Evolutionary conservation across 1,140 invertebrate genomes (phyloP).

Genomic region (Aphaenogaster rudis): DNA sequence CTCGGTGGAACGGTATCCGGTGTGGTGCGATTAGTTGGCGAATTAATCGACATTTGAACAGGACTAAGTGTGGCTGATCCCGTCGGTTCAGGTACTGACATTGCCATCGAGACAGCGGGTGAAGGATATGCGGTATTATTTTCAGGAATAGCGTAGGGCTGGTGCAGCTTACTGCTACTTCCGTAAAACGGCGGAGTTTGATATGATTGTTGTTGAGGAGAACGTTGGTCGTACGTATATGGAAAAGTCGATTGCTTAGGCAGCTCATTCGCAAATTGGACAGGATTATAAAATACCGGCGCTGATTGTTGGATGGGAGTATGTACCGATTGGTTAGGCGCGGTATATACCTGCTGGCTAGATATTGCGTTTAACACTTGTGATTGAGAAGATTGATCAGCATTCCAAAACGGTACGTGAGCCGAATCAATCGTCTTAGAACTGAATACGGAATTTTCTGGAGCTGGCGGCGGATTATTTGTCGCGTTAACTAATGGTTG

Average conservation of each 20-base stretch:
- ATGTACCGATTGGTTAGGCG: slow-evolving; percentile 30
- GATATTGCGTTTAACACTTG: background rate
- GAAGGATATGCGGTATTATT: slow-evolving; percentile 35
- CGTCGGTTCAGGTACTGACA: slow-evolving; percentile 81
- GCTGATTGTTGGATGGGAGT: slow-evolving; percentile 10
- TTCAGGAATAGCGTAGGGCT: background rate
- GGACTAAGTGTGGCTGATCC: slow-evolving; percentile 83
- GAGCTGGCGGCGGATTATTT: slow-evolving; percentile 17
- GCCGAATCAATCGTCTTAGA: background rate
- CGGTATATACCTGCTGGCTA: slow-evolving; percentile 7
- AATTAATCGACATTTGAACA: slow-evolving; percentile 82
- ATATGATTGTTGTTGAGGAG: slow-evolving; percentile 33
- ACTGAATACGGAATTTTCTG: background rate
- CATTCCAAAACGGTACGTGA: slow-evolving; percentile 16
- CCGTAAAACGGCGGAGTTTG: slow-evolving; percentile 9
- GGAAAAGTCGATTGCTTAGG: background rate
- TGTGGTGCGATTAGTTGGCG: slow-evolving; percentile 68
- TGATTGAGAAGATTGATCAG: slow-evolving; percentile 1
- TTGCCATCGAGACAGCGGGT: slow-evolving; percentile 47
- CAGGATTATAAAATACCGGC: slow-evolving; percentile 78
- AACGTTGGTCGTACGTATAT: slow-evolving; percentile 29
- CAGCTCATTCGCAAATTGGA: slow-evolving; percentile 69
- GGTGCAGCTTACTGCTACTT: background rate
- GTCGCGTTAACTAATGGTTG: background rate
- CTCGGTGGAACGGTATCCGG: slow-evolving; percentile 80